Conservation (phyloP, 2,888 invertebrate genomes). For the Apamea crenata region DNA sequence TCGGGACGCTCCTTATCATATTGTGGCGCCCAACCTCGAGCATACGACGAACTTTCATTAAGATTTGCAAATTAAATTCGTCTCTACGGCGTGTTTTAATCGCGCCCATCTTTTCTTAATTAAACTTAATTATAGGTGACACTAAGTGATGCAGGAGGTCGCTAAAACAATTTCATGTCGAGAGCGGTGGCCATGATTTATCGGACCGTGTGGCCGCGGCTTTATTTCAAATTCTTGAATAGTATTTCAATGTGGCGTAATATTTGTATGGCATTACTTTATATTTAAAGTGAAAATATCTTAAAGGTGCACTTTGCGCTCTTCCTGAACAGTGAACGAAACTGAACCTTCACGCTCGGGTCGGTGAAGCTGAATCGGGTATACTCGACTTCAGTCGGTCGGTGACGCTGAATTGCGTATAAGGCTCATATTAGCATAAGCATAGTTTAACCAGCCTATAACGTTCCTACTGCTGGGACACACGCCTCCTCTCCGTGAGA, state of each 20-base stretch:
- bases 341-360: too few species aligned
- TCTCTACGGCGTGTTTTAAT: conserved; percentile 80
- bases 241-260: not conserved
- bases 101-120: conserved; percentile 79
- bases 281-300: not conserved
- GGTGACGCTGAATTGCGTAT: not conserved
- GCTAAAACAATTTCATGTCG: conserved; percentile 61
- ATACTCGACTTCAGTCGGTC: not conserved
- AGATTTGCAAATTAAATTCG: conserved; percentile 85
- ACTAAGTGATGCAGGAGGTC: conserved; percentile 68
- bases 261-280: not conserved
- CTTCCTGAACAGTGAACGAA: not conserved
- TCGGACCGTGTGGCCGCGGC: conserved; percentile 27
- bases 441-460: too few species aligned
- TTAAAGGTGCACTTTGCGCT: not conserved
- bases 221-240: conserved; percentile 34
- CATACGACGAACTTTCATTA: conserved; percentile 78
- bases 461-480: too few species aligned
- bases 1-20: conserved; percentile 72
- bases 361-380: not conserved
- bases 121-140: conserved; percentile 81
- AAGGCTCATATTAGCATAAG: not conserved
- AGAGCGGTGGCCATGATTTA: conserved; percentile 58
- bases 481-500: too few species aligned
- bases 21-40: conserved; percentile 70